Base-by-base conservation (phyloP, 2,797 vertebrate genomes). In the Cichlasoma orientale region DNA sequence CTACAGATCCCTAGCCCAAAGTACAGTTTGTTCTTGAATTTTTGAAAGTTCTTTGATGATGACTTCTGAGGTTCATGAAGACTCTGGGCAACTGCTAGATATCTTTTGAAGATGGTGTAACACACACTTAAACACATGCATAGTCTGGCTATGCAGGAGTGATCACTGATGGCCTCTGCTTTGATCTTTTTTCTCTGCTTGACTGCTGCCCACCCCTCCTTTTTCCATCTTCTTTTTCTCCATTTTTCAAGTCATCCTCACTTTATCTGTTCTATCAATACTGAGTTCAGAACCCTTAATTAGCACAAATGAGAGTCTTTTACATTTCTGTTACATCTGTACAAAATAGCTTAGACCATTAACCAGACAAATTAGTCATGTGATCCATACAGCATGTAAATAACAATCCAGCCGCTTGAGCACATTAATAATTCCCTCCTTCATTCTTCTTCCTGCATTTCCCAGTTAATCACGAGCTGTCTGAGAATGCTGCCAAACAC, bases 101-200 rank as follows among this genome's bases (percentile, higher is more conserved):
- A 4, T 68, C 75, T 88, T 90, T 86, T 33, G 82, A 82, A 86
- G 74, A 70, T 75, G 47, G 11, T 47, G 18, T 21, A 75, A 68
- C 66, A 72, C 56, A 74, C 56, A 36, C 19, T 25, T 0, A 25
- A 50, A 59, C 57, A 74, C 74, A 75, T 41, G 36, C 56, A 75
- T 1, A 55, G 47, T 5, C 7, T 21, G 16, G 31, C n/a, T 55
- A 63, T 25, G 72, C 50, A 23, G 68, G 23, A 18, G 12, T 53
- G 66, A 77, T 50, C 21, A 33, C 33, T n/a, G 5, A 75, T 58
- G 79, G 55, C 31, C 70, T 70, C 58, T 9, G 55, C 87, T 89
- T 84, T 84, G 77, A 90, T 89, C 75, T 82, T 5, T 47, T 47
- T 44, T 27, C 59, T 66, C n/a, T 47, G 59, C 85, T 25, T 77